Conservation (phyloP, 2,797 vertebrate species). For the Sphenodon punctatus region DNA sequence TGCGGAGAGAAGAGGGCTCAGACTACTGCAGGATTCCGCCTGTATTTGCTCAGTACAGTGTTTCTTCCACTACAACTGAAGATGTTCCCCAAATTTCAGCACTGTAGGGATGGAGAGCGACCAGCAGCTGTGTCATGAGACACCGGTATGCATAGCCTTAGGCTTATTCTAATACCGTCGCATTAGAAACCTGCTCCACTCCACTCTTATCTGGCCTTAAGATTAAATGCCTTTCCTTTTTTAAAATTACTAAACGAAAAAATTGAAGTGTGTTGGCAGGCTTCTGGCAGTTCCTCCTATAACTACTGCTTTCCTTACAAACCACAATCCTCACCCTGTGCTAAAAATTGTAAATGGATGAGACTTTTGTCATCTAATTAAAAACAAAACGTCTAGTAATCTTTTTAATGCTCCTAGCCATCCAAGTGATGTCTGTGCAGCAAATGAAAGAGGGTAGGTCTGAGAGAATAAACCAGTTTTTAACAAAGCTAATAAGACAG, state of each 20-base stretch:
- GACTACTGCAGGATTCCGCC: background rate
- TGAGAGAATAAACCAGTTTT: background rate
- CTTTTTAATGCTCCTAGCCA: background rate
- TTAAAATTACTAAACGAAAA: background rate
- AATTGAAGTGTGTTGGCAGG: background rate
- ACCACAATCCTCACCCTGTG: background rate
- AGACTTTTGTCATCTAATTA: background rate
- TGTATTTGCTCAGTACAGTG: background rate
- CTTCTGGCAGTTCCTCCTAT: background rate
- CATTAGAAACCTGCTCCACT: too few species aligned
- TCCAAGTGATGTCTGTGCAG: background rate
- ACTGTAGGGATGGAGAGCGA: background rate
- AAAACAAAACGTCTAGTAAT: background rate
- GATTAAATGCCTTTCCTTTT: background rate
- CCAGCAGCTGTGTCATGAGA: background rate
- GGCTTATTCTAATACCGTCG: too few species aligned
- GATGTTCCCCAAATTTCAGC: background rate
- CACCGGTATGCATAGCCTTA: too few species aligned
- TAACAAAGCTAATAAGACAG: accelerated
- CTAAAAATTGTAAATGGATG: background rate
- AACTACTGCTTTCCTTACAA: background rate
- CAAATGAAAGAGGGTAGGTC: background rate
- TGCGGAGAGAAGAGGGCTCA: too few species aligned
- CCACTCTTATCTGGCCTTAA: background rate
- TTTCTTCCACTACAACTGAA: background rate